Conservation (phyloP, 2,113 vertebrate species). For the Orthochromis malagaraziensis region DNA sequence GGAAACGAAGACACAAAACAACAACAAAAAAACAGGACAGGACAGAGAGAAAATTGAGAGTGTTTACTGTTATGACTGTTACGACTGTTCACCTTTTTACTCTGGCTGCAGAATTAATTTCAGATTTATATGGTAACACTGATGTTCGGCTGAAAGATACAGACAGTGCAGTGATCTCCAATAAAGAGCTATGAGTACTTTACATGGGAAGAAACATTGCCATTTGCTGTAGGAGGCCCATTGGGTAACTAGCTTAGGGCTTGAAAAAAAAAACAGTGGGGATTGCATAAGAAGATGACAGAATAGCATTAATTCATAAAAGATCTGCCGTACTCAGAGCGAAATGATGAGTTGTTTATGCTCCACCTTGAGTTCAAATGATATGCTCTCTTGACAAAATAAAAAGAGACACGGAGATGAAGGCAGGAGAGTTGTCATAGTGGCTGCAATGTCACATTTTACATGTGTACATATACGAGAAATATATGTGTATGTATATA, state of each 20-base stretch:
- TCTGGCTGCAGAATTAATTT: conserved; percentile 57
- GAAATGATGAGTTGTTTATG: conserved; percentile 34
- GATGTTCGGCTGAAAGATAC: conserved; percentile 55
- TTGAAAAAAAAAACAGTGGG: neutral
- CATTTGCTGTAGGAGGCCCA: conserved; percentile 45
- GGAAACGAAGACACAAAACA: neutral
- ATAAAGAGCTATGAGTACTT: conserved; percentile 52
- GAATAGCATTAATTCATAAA: conserved; percentile 34
- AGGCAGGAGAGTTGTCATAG: conserved; percentile 29
- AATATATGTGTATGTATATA: accelerated
- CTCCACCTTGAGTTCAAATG: conserved; percentile 48
- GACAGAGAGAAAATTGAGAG: neutral
- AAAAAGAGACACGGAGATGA: conserved; percentile 36
- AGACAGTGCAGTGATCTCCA: conserved; percentile 46
- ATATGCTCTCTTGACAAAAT: conserved; percentile 30
- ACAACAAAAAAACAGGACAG: neutral
- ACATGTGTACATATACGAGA: neutral
- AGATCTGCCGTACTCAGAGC: neutral
- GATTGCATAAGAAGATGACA: conserved; percentile 27
- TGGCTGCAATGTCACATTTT: neutral
- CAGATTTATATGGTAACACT: conserved; percentile 54
- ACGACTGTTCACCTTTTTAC: conserved; percentile 58
- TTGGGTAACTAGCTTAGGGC: conserved; percentile 15
- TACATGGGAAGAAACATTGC: conserved; percentile 42
- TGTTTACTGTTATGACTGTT: conserved; percentile 49